Percentiles rank a stretch among this genome's conserved stretches.
Conservation (phyloP, 2,888 invertebrate genomes). For the Blomia tropicalis region DNA sequence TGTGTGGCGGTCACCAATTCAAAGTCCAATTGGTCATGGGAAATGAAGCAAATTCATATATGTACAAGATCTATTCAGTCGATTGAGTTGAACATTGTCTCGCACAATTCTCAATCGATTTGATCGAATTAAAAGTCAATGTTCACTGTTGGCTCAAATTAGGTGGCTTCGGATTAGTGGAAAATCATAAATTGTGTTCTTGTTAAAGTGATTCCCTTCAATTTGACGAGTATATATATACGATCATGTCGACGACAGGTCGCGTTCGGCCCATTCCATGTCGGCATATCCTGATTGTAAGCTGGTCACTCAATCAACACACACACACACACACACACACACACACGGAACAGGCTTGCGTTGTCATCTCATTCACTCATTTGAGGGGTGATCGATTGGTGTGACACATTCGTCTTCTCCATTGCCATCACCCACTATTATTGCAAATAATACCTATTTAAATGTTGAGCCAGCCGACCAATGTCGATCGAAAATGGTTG, state of each 20-base stretch:
- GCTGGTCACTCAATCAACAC: constrained; percentile 6
- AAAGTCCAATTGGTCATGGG: constrained; percentile 22
- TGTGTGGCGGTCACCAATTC: not conserved
- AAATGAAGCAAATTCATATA: constrained; percentile 21
- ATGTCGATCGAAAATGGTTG: not conserved
- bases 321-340: not conserved
- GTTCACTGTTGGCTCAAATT: too few species aligned
- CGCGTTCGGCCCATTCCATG: constrained; percentile 1
- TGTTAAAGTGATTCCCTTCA: too few species aligned
- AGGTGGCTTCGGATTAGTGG: too few species aligned
- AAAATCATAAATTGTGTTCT: too few species aligned
- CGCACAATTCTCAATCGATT: not conserved
- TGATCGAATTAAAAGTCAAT: constrained; percentile 8
- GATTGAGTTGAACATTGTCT: not conserved
- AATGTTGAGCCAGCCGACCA: not conserved
- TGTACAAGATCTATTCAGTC: not conserved
- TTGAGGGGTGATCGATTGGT: not conserved
- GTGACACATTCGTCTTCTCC: too few species aligned
- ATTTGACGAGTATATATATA: too few species aligned
- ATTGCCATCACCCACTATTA: too few species aligned
- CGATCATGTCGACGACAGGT: constrained; percentile 12
- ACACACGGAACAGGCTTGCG: not conserved
- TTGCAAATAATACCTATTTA: too few species aligned
- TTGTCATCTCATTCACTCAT: not conserved
- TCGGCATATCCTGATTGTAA: not conserved